These are phyloP conservation scores for Trogon melanurus DNA, from an alignment of 2,113 vertebrate genomes.

Conservation along the genomic window DNA sequence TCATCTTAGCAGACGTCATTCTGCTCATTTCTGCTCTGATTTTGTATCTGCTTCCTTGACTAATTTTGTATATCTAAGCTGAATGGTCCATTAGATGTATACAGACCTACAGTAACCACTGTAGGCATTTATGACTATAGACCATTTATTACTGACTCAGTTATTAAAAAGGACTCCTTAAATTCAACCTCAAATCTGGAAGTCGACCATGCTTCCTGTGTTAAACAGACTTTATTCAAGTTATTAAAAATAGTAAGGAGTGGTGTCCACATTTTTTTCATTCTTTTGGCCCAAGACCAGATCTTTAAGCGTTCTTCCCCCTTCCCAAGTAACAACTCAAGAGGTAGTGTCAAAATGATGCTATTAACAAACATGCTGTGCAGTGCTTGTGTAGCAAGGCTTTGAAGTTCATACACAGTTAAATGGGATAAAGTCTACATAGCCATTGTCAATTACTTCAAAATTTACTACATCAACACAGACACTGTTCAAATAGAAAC, in stretches of 20 bases:
- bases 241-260: neutral
- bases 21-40: neutral
- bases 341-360: neutral
- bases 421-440: slow-evolving; percentile 55
- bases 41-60: neutral
- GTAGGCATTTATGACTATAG: neutral
- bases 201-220: neutral
- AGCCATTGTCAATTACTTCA: slow-evolving; percentile 71
- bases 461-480: slow-evolving; percentile 69
- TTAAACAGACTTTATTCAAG: neutral
- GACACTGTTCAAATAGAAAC: slow-evolving; percentile 65
- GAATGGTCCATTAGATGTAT: neutral
- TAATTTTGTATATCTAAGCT: neutral
- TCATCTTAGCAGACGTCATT: neutral
- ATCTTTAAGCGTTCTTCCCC: neutral
- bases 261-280: rapidly evolving
- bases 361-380: slow-evolving; percentile 45
- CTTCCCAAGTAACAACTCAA: neutral
- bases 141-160: neutral
- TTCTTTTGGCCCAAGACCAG: neutral
- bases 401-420: slow-evolving; percentile 52
- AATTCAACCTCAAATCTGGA: neutral
- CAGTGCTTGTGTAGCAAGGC: slow-evolving; percentile 32
- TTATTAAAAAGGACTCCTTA: neutral
- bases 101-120: neutral